A percentile compares a stretch with the other conserved stretches of the same genome.
Evolutionary conservation across 2,797 vertebrate genomes (phyloP).

Genomic region (Micrastur ruficollis): DNA sequence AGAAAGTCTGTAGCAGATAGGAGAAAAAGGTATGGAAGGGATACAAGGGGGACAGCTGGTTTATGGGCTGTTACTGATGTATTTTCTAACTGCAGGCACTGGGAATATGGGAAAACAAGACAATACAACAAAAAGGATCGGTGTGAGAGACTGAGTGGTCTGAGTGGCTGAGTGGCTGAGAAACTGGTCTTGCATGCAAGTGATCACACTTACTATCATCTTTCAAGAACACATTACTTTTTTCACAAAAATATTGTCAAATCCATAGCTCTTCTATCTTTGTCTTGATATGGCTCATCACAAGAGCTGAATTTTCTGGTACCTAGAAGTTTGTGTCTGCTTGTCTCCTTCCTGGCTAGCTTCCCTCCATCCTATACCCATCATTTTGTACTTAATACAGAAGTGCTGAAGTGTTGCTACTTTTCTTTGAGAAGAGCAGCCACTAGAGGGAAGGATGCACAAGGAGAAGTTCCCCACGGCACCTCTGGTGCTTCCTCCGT

Average conservation of each 20-base stretch:
- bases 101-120: background rate
- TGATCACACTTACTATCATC: background rate
- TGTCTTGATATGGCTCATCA: background rate
- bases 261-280: background rate
- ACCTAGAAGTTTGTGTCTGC: background rate
- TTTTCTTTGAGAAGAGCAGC: background rate
- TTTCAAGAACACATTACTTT: background rate
- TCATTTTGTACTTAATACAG: background rate
- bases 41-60: background rate
- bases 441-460: constrained; percentile 34
- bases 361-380: background rate
- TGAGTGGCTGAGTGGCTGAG: background rate
- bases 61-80: background rate
- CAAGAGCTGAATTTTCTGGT: background rate
- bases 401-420: background rate
- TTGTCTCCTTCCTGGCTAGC: background rate
- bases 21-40: background rate
- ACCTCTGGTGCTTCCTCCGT: background rate
- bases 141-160: background rate
- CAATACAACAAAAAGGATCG: background rate
- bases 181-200: background rate
- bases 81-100: background rate
- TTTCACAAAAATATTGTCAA: background rate
- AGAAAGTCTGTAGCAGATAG: background rate
- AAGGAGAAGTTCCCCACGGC: background rate